Conservation (phyloP, 2,113 vertebrate genomes). For the Cinclus mexicanus region DNA sequence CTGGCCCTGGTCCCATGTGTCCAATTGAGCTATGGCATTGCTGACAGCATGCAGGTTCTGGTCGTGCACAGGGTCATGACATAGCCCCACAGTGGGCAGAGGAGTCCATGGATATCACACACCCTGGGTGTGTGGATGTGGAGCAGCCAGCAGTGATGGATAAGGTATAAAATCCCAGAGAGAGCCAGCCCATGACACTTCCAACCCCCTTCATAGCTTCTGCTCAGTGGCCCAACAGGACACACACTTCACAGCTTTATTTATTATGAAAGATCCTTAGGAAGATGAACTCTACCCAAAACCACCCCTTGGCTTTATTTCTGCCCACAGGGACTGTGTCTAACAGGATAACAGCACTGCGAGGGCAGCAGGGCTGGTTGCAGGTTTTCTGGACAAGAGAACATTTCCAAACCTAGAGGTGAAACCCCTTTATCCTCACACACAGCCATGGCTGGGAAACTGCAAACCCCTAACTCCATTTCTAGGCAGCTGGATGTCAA, state of each 20-base stretch:
- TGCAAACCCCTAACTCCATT: neutral
- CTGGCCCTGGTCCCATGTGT: neutral
- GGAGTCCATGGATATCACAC: neutral
- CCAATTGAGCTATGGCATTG: neutral
- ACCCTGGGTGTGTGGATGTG: neutral
- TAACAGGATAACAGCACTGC: neutral
- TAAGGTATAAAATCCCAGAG: neutral
- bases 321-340: neutral
- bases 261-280: neutral
- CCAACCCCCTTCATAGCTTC: neutral
- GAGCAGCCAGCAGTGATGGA: neutral
- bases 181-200: neutral
- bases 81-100: fast-evolving
- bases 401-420: neutral
- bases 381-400: neutral
- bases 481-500: neutral
- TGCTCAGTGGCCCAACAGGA: neutral
- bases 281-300: neutral
- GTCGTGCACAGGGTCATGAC: neutral
- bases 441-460: neutral
- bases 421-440: fast-evolving
- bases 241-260: neutral
- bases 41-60: neutral
- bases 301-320: neutral
- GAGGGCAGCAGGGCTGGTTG: neutral